A percentile compares a stretch with the other conserved stretches of the same genome.
phyloP scores from a whole-genome alignment of 1,140 invertebrate genomes.

The Drosophila bipectinata region DNA sequence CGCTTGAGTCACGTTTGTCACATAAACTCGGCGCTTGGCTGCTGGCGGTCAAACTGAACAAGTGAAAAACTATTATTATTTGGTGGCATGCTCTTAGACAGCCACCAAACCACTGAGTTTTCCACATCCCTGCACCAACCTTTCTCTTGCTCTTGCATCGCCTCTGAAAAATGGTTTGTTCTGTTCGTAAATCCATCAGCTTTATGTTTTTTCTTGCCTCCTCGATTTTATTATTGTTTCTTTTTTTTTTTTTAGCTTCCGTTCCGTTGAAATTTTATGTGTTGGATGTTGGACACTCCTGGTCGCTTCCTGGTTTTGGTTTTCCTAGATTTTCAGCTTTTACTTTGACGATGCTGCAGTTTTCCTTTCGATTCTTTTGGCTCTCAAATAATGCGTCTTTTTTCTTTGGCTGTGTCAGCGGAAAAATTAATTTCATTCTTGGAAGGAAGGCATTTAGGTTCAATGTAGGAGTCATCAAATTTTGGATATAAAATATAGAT shows the following conservation, averaged over 20 bases:
- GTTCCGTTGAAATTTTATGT: constrained; percentile 64
- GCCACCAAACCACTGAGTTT: constrained; percentile 24
- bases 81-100: constrained; percentile 62
- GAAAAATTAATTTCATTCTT: constrained; percentile 54
- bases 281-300: constrained; percentile 21
- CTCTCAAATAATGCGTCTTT: neutral
- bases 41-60: constrained; percentile 76
- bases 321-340: constrained; percentile 17
- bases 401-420: constrained; percentile 48
- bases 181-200: constrained; percentile 78
- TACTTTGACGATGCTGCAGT: constrained; percentile 57
- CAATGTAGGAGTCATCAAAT: constrained; percentile 22
- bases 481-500: neutral
- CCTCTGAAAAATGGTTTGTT: constrained; percentile 57
- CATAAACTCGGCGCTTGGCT: constrained; percentile 76
- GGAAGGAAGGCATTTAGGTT: neutral
- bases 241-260: constrained; percentile 17
- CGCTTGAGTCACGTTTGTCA: constrained; percentile 79
- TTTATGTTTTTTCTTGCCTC: constrained; percentile 61
- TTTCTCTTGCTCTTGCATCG: constrained; percentile 16
- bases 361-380: constrained; percentile 10
- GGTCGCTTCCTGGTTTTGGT: constrained; percentile 25
- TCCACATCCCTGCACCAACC: constrained; percentile 15
- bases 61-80: constrained; percentile 82
- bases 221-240: neutral